Percentiles rank a stretch among this genome's conserved stretches.
phyloP scores from a whole-genome alignment of 23 tunicate genomes.

The Trididemnum nubilum region DNA sequence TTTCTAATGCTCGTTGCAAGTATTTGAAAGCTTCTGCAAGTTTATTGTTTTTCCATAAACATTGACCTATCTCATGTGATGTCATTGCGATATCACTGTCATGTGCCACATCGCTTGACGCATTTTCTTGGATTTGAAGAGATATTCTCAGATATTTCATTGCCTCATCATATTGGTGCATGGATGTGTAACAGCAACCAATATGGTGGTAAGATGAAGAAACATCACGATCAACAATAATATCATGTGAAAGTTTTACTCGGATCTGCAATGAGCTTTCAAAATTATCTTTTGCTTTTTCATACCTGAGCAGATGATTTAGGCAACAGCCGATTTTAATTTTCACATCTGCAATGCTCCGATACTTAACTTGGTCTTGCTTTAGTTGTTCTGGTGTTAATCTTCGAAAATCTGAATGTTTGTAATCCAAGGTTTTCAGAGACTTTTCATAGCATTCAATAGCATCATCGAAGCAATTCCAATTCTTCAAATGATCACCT shows the following conservation, averaged over 20 bases:
- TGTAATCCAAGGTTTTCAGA: no score
- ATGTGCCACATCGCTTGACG: background rate
- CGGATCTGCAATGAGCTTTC: background rate
- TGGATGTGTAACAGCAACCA: background rate
- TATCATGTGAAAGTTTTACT: background rate
- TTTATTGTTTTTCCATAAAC: background rate
- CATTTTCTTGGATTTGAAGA: background rate
- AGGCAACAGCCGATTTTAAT: background rate
- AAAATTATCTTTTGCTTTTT: background rate
- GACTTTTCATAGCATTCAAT: background rate
- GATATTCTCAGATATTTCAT: background rate
- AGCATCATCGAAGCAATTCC: background rate
- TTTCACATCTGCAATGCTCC: background rate
- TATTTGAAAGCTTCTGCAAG: background rate
- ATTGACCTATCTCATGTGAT: background rate
- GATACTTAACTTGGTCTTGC: background rate
- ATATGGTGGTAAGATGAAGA: background rate
- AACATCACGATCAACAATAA: background rate
- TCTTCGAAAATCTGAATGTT: no score
- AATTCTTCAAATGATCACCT: background rate
- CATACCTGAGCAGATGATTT: background rate
- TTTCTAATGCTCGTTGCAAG: background rate
- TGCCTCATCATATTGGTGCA: background rate
- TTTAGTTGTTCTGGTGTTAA: no score
- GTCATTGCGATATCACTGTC: background rate